Evolutionary conservation across 1,140 invertebrate species (phyloP), one percentile per base, ranked within the genome.

Genomic region (Papilio dardanus): DNA sequence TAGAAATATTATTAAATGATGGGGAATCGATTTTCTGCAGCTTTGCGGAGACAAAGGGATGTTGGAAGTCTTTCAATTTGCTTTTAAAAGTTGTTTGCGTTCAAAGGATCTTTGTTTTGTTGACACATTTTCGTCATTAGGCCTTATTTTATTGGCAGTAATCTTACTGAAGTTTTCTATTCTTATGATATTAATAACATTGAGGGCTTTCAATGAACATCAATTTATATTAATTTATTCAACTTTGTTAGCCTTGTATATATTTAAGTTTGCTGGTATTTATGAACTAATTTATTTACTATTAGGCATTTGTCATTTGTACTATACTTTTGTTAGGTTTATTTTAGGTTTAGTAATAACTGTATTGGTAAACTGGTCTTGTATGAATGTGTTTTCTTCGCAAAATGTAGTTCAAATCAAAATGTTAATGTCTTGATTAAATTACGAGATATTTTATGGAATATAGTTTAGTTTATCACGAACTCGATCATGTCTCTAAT

Each of bases 1-100:
- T 85, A 82, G 86, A 82, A 90, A 85, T 86, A 90, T 89, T 86
- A 86, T 88, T 86, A 85, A 88, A 86, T 85, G 88, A 82, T 80
- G 79, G 79, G 66, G 80, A 83, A 88, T 91, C 86, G 87, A 89
- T 89, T 85, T 81, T 79, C 76, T 80, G 81, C 79, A 81, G 77
- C 76, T 71, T 74, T 75, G 75, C 66, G 71, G 73, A 83, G 79
- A 89, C 83, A 89, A 89, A 86, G 81, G 77, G 79, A 79, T 78
- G 71, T 74, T 66, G 74, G 73, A 19, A 69, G 35, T 76, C 80
- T 84, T 83, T 81, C 80, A 85, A 83, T 85, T 87, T 80, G 78
- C 84, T 84, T 84, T 83, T 73, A 73, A 73, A 73, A 73, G 71
- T 73, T 73, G 80, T 81, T 79, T 80, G 79, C 80, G 78, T 76